phyloP scores from a whole-genome alignment of 1,140 invertebrate species.

The Drosophila sproati region DNA sequence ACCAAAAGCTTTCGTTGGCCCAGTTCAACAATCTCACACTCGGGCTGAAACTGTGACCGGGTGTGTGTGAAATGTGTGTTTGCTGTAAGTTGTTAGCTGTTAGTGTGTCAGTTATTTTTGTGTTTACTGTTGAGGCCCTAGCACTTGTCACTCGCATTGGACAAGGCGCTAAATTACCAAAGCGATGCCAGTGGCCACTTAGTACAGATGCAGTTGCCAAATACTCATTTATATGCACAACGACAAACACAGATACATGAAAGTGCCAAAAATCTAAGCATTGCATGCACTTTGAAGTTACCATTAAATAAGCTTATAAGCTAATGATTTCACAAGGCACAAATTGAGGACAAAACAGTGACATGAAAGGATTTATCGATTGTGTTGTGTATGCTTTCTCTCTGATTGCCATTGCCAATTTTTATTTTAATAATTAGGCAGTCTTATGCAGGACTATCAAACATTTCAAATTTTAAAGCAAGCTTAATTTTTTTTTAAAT shows the following conservation, averaged over 20 bases:
- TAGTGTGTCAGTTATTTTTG: conserved; percentile 5
- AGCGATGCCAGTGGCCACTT: conserved; percentile 48
- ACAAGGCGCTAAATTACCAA: conserved; percentile 65
- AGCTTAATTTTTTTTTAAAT: too few species aligned
- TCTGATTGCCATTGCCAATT: too few species aligned
- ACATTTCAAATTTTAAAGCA: too few species aligned
- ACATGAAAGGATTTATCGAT: neutral
- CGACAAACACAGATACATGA: neutral
- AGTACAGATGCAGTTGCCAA: conserved; percentile 6
- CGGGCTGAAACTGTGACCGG: conserved; percentile 2
- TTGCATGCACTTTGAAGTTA: conserved; percentile 39
- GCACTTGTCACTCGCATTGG: conserved; percentile 41
- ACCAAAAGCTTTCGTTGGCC: conserved; percentile 28
- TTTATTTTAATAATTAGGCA: too few species aligned
- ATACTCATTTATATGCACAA: neutral
- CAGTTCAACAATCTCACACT: conserved; percentile 28
- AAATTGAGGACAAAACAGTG: conserved; percentile 19
- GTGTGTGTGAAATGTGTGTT: conserved; percentile 1
- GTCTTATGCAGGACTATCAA: too few species aligned
- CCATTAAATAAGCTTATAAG: conserved; percentile 57
- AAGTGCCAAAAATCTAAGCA: conserved; percentile 50
- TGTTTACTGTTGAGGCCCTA: conserved; percentile 20
- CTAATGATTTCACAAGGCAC: conserved; percentile 43
- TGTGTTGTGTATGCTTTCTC: neutral
- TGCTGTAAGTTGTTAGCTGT: neutral